These are phyloP conservation scores for Platichthys flesus DNA, from an alignment of 2,113 vertebrate genomes.

Conservation along the genomic window DNA sequence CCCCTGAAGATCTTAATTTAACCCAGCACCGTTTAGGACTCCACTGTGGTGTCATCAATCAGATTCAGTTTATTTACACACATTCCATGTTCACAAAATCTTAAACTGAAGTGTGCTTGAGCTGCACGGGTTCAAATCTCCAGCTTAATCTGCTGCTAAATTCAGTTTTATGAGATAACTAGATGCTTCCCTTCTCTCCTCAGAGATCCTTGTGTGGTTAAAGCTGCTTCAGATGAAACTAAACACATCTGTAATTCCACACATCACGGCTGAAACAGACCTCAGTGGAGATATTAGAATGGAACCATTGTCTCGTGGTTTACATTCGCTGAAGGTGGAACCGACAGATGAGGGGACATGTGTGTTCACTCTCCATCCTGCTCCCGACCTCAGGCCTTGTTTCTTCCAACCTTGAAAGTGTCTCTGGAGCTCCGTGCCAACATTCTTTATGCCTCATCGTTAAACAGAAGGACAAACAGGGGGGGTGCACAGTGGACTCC, in stretches of 20 bases:
- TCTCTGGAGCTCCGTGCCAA: slow-evolving; percentile 27
- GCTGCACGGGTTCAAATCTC: not conserved
- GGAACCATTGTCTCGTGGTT: not conserved
- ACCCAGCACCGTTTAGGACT: too few relatives aligned
- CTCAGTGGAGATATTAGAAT: not conserved
- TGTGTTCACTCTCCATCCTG: not conserved
- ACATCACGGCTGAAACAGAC: too few relatives aligned
- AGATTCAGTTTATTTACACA: not conserved
- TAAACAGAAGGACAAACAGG: slow-evolving; percentile 56
- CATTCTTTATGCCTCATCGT: slow-evolving; percentile 36
- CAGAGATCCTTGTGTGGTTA: too few relatives aligned
- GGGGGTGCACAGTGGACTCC: slow-evolving; percentile 38
- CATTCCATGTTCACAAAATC: not conserved
- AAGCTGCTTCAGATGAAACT: too few relatives aligned
- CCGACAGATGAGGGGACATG: too few relatives aligned
- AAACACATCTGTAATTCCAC: too few relatives aligned
- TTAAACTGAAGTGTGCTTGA: not conserved
- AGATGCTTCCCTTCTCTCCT: too few relatives aligned
- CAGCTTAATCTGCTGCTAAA: not conserved
- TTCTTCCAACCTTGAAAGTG: not conserved
- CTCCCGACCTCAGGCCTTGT: not conserved
- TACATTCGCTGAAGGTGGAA: not conserved
- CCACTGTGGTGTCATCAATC: not conserved
- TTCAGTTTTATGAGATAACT: too few relatives aligned
- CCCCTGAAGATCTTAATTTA: not conserved